Percentiles rank a stretch among this genome's conserved stretches.
These are phyloP conservation scores for Calidris pugnax DNA, from an alignment of 2,113 vertebrate genomes.

Conservation along the genomic window DNA sequence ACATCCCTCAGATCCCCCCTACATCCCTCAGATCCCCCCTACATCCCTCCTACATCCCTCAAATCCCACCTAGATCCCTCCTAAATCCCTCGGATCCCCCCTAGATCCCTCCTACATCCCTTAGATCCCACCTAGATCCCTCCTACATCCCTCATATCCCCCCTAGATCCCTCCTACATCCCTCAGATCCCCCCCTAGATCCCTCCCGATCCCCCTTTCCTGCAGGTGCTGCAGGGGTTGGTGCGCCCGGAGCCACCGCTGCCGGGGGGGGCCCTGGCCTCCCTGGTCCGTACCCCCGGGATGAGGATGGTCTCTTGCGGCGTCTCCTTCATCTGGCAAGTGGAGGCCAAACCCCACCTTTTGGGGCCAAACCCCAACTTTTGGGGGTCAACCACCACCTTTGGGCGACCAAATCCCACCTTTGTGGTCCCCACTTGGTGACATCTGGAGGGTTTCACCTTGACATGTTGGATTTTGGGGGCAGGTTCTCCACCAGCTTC, in stretches of 20 bases:
- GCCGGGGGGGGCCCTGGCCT: constrained; percentile 53
- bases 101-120: too few relatives aligned
- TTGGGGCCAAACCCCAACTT: neutral
- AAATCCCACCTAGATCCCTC: neutral
- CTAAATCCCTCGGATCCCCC: too few relatives aligned
- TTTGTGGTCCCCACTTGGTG: too few relatives aligned
- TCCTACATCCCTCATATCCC: too few relatives aligned
- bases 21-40: neutral
- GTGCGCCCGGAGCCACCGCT: constrained; percentile 80
- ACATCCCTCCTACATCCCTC: neutral
- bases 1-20: too few relatives aligned
- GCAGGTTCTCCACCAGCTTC: constrained; percentile 79
- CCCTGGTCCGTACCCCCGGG: constrained; percentile 65
- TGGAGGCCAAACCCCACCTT: neutral
- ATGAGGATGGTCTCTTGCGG: constrained; percentile 81
- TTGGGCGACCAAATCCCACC: neutral
- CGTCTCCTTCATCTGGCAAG: constrained; percentile 79
- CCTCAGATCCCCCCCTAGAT: too few relatives aligned
- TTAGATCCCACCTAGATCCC: too few relatives aligned
- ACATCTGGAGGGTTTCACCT: rapidly evolving
- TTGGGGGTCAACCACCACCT: neutral
- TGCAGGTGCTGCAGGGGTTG: constrained; percentile 77
- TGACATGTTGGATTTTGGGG: neutral
- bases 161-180: neutral
- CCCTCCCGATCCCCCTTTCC: neutral